A percentile compares a stretch with the other conserved stretches of the same genome.
phyloP scores from a whole-genome alignment of 1,140 invertebrate genomes.

The Conopomorpha cramerella region DNA sequence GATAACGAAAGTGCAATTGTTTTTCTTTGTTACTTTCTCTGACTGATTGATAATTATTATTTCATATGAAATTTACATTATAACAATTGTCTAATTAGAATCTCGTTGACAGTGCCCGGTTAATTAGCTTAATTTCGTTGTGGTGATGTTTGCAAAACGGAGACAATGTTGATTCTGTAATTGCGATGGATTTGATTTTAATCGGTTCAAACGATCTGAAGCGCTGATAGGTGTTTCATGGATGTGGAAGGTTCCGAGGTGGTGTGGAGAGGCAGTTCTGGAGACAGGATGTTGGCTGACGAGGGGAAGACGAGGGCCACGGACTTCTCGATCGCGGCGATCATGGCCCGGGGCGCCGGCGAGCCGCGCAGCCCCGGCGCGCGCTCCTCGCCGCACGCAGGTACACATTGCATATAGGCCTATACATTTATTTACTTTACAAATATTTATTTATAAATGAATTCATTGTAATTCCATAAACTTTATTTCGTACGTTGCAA shows the following conservation, averaged over 20 bases:
- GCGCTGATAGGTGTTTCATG: constrained; percentile 27
- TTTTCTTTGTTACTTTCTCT: constrained; percentile 5
- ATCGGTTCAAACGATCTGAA: background rate
- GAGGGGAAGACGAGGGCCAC: constrained; percentile 68
- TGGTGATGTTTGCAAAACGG: constrained; percentile 11
- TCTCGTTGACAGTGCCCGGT: background rate
- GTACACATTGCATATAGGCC: constrained; percentile 36
- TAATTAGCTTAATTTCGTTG: background rate
- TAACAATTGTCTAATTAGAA: background rate
- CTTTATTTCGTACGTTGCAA: no score
- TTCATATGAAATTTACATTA: background rate
- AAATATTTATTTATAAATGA: no score
- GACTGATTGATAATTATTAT: constrained; percentile 3
- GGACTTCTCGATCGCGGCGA: constrained; percentile 92
- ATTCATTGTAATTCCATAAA: no score
- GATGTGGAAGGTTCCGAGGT: constrained; percentile 45
- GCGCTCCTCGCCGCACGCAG: constrained; percentile 32
- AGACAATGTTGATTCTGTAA: constrained; percentile 18
- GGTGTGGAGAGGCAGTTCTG: constrained; percentile 55
- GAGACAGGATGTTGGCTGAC: constrained; percentile 61
- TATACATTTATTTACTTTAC: no score
- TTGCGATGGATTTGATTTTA: background rate
- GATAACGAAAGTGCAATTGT: no score
- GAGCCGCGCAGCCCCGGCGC: constrained; percentile 57
- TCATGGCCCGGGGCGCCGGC: constrained; percentile 78